Evolutionary conservation across 1,140 invertebrate genomes (phyloP).

Genomic region (Caenorhabditis elegans): DNA sequence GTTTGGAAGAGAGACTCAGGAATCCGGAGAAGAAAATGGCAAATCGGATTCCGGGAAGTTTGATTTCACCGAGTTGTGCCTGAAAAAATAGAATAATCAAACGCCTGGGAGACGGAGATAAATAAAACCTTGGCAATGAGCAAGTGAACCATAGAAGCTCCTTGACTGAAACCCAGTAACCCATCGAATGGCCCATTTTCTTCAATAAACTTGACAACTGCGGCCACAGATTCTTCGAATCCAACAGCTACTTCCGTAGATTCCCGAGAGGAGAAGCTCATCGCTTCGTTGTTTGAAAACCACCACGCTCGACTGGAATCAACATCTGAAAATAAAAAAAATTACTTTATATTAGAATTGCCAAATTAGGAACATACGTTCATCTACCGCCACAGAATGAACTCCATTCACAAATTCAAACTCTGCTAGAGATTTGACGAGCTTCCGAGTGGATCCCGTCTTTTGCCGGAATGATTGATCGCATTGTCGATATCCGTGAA

Average conservation of each 20-base stretch:
- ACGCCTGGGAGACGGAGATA: not conserved
- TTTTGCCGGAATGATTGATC: slow-evolving; percentile 38
- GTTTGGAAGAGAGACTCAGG: slow-evolving; percentile 23
- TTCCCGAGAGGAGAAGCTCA: slow-evolving; percentile 19
- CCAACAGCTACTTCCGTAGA: not conserved
- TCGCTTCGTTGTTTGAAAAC: slow-evolving; percentile 30
- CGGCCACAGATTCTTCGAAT: slow-evolving; percentile 29
- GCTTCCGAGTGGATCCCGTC: slow-evolving; percentile 29
- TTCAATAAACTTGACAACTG: not conserved
- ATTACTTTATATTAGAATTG: not conserved
- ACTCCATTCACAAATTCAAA: slow-evolving; percentile 22
- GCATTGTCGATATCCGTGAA: slow-evolving; percentile 43
- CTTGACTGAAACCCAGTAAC: slow-evolving; percentile 38
- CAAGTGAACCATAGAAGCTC: slow-evolving; percentile 42
- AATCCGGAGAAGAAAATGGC: slow-evolving; percentile 43
- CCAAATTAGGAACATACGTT: not conserved
- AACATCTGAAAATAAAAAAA: not conserved
- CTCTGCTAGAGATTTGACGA: slow-evolving; percentile 30
- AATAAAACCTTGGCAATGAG: slow-evolving; percentile 21
- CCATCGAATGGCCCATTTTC: slow-evolving; percentile 41
- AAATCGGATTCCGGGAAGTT: slow-evolving; percentile 15
- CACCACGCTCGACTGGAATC: slow-evolving; percentile 37
- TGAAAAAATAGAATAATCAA: not conserved
- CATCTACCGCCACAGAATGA: not conserved
- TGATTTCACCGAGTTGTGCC: not conserved